Evolutionary conservation across 2,113 vertebrate genomes (phyloP).

Genomic region (Toxotes jaculatrix): DNA sequence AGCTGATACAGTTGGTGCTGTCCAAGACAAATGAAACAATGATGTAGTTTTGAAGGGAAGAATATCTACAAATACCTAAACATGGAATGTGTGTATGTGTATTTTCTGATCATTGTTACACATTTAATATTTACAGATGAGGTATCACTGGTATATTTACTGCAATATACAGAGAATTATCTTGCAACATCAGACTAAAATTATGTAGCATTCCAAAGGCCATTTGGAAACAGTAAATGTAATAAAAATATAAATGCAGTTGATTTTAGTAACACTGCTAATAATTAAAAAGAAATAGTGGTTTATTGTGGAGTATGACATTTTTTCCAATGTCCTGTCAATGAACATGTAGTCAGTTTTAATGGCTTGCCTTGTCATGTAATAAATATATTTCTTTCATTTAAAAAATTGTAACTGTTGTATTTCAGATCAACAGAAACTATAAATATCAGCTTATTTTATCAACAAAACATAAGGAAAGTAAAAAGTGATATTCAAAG

Average conservation of each 20-base stretch:
- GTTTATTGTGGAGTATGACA: conserved; percentile 50
- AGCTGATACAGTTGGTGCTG: conserved; percentile 16
- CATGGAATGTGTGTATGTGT: conserved; percentile 40
- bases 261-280: conserved; percentile 44
- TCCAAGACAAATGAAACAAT: conserved; percentile 16
- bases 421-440: conserved; percentile 60
- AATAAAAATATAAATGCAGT: conserved; percentile 50
- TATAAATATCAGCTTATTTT: conserved; percentile 77
- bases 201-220: conserved; percentile 15
- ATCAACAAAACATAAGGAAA: conserved; percentile 50
- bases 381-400: conserved; percentile 76
- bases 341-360: conserved; percentile 19
- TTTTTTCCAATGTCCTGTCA: conserved; percentile 58
- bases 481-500: conserved; percentile 29
- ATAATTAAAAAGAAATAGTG: conserved; percentile 47
- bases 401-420: conserved; percentile 56
- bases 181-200: conserved; percentile 24
- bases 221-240: conserved; percentile 26
- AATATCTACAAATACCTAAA: conserved; percentile 38
- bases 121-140: conserved; percentile 64
- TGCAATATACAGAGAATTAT: conserved; percentile 37
- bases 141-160: conserved; percentile 63
- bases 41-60: conserved; percentile 12
- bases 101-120: conserved; percentile 20
- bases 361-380: conserved; percentile 27